Conservation (phyloP, 2,888 invertebrate genomes). For the Bellardia bayeri region DNA sequence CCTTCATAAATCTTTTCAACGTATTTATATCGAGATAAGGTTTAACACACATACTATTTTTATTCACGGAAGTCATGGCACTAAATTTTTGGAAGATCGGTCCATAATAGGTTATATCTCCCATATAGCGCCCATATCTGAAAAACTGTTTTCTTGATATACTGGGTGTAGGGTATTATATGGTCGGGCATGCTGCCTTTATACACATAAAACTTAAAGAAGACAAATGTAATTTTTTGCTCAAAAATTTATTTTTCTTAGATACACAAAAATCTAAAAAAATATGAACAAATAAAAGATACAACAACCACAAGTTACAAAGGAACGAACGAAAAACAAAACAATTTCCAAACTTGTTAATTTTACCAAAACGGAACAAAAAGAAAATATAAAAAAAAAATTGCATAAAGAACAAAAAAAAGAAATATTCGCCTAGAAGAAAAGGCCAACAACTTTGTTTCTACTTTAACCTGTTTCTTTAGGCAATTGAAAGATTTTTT, state of each 20-base stretch:
- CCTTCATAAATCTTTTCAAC: too few species aligned
- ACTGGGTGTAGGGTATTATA: too few species aligned
- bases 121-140: too few species aligned
- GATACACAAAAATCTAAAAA: not conserved
- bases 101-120: too few species aligned
- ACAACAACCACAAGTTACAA: slow-evolving; percentile 24
- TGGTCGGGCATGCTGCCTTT: too few species aligned
- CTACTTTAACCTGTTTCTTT: slow-evolving; percentile 29
- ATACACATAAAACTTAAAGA: not conserved
- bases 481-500: slow-evolving; percentile 33
- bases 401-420: not conserved
- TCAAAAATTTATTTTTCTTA: too few species aligned
- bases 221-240: not conserved
- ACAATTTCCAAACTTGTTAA: not conserved
- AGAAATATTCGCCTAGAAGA: not conserved
- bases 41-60: too few species aligned
- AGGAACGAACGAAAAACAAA: not conserved
- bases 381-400: not conserved
- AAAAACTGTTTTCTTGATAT: too few species aligned
- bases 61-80: too few species aligned
- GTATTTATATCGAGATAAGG: too few species aligned
- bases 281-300: not conserved
- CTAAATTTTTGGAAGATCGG: too few species aligned
- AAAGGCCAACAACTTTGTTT: slow-evolving; percentile 37
- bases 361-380: not conserved